Evolutionary conservation across 1,140 invertebrate genomes (phyloP).

Genomic region (Drepana arcuata): DNA sequence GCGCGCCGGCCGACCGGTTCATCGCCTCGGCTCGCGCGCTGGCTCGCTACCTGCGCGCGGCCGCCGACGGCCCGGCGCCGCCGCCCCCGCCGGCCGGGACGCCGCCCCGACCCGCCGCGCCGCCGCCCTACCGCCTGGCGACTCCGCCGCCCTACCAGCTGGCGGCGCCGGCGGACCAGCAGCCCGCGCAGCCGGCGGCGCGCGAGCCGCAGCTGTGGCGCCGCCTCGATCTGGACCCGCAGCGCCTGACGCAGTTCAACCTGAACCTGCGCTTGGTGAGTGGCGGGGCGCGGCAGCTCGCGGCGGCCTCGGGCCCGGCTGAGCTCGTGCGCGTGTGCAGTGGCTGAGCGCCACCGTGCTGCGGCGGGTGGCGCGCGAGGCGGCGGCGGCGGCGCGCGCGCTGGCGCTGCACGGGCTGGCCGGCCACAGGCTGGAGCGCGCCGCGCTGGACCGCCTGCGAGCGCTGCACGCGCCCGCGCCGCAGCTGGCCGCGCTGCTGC

Average conservation of each 20-base stretch:
- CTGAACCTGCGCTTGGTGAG: slow-evolving; percentile 77
- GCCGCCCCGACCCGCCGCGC: not conserved
- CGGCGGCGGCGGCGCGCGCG: slow-evolving; percentile 56
- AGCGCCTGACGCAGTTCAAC: slow-evolving; percentile 68
- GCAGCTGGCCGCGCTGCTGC: slow-evolving; percentile 75
- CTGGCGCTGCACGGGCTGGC: slow-evolving; percentile 74
- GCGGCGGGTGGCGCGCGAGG: not conserved
- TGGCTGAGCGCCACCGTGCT: slow-evolving; percentile 80
- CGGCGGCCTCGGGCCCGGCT: not conserved
- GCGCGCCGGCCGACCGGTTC: slow-evolving; percentile 11
- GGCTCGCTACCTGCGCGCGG: not conserved
- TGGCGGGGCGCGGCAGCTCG: not conserved
- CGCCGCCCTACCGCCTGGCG: slow-evolving; percentile 27
- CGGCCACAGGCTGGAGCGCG: slow-evolving; percentile 3
- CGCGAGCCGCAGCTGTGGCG: slow-evolving; percentile 62
- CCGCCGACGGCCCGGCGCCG: not conserved
- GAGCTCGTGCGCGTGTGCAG: slow-evolving; percentile 37
- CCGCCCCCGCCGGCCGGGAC: not conserved
- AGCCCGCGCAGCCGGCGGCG: slow-evolving; percentile 11
- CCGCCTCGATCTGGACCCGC: not conserved
- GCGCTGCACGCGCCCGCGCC: slow-evolving; percentile 21
- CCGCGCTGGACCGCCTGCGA: slow-evolving; percentile 9
- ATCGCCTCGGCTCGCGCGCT: not conserved
- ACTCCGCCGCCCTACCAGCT: slow-evolving; percentile 28
- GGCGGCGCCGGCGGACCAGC: slow-evolving; percentile 20